Conservation (phyloP, 2,113 vertebrate genomes). For the Psammodynastes pulverulentus region DNA sequence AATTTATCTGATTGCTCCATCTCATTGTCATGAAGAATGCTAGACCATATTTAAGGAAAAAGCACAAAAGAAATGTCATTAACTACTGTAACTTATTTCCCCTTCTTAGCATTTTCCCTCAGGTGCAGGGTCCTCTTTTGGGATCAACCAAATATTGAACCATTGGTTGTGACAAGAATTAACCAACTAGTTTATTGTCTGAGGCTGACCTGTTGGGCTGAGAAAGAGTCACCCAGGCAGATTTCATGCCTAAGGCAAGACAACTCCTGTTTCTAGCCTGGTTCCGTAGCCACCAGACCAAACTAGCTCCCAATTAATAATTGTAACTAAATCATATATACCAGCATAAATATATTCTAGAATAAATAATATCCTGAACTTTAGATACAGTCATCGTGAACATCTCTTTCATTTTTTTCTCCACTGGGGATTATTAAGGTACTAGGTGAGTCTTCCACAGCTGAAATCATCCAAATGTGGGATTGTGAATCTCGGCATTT, state of each 20-base stretch:
- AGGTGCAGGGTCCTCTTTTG: neutral
- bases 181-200: neutral
- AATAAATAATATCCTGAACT: neutral
- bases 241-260: neutral
- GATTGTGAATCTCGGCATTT: neutral
- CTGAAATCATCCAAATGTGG: neutral
- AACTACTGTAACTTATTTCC: neutral
- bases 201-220: neutral
- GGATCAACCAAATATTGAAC: neutral
- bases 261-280: neutral
- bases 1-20: slow-evolving; percentile 68
- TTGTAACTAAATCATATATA: neutral
- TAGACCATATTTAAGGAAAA: slow-evolving; percentile 21
- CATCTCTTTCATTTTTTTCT: neutral
- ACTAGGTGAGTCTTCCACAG: neutral
- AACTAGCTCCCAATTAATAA: neutral
- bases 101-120: neutral
- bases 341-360: neutral
- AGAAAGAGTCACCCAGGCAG: neutral
- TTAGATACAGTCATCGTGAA: neutral
- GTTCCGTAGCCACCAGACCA: neutral
- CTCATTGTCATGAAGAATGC: slow-evolving; percentile 66
- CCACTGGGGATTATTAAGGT: neutral
- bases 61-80: neutral
- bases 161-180: neutral